phyloP scores from a whole-genome alignment of 2,113 vertebrate species.

The Chamaea fasciata region DNA sequence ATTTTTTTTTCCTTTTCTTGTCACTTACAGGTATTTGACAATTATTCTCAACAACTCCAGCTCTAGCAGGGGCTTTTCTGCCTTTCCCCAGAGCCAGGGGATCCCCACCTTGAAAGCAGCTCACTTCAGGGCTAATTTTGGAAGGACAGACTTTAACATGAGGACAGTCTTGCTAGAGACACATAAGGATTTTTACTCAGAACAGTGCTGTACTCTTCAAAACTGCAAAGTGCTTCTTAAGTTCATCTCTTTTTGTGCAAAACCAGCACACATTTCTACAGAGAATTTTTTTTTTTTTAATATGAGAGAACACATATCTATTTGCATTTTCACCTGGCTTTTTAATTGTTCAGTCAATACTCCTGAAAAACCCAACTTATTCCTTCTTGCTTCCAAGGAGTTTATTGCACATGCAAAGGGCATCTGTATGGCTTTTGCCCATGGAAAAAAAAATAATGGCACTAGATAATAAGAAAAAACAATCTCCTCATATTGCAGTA shows the following conservation, averaged over 20 bases:
- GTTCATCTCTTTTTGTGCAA: background rate
- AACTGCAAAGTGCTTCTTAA: background rate
- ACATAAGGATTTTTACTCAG: background rate
- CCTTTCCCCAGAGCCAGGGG: background rate
- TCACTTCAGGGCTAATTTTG: background rate
- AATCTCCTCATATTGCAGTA: background rate
- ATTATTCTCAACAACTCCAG: background rate
- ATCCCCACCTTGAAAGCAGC: background rate
- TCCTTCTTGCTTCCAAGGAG: background rate
- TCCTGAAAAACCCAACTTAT: background rate
- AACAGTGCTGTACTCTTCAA: background rate
- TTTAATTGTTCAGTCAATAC: background rate
- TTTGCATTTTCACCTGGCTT: background rate
- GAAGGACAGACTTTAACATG: background rate
- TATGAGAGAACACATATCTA: background rate
- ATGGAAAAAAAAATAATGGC: background rate
- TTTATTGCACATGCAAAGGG: background rate
- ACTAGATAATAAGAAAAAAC: background rate
- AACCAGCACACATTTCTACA: background rate
- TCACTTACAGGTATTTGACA: background rate
- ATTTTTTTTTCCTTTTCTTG: background rate
- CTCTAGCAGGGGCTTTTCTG: background rate
- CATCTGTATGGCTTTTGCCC: background rate
- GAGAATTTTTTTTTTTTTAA: background rate
- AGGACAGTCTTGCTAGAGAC: background rate